Base-by-base conservation (phyloP, 2,113 vertebrate genomes). In the Lathamus discolor region DNA sequence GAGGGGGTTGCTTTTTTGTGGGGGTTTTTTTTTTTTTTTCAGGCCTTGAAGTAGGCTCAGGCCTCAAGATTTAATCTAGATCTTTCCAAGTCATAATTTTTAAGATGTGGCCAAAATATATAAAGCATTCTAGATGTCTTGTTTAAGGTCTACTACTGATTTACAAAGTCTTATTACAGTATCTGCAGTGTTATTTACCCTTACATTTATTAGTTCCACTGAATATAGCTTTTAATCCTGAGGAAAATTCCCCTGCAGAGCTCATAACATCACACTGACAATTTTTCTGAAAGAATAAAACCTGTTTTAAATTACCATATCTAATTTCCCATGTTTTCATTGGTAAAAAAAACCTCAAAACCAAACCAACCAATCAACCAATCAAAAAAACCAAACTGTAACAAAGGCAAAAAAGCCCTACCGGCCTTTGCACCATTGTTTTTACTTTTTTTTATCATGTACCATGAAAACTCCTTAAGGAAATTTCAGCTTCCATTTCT, bases 21-120 rank as follows among this genome's bases (percentile, higher is more conserved):
- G n/a, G n/a, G n/a, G n/a, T n/a, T n/a, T n/a, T n/a, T n/a, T 28
- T 9, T 8, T 5, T 17, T 11, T 2, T 9, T 7, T 15, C 17
- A 33, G 19, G 15, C 20, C 9, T 77, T 61, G 39, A 88, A 39
- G 24, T 22, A 84, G 13, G 20, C 17, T 80, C 5, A 54, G 64
- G 9, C 6, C 23, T 86, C 24, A 54, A 59, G 17, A 81, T 49
- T 43, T n/a, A 44, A 61, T 28, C 24, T 44, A 63, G 43, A 33
- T 22, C 7, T 62, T 88, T 75, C 28, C 39, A 4, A 62, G 15
- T 28, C 11, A 5, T 4, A 41, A 49, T 73, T 86, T 73, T 46
- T 80, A 9, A 64, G 49, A 44, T 39, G 11, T 25, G 10, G 11
- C 66, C 13, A 44, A 89, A 82, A 72, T 27, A 12, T 1, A 78